Evolutionary conservation across 2,113 vertebrate genomes (phyloP).

Genomic region (Oreochromis spilurus): DNA sequence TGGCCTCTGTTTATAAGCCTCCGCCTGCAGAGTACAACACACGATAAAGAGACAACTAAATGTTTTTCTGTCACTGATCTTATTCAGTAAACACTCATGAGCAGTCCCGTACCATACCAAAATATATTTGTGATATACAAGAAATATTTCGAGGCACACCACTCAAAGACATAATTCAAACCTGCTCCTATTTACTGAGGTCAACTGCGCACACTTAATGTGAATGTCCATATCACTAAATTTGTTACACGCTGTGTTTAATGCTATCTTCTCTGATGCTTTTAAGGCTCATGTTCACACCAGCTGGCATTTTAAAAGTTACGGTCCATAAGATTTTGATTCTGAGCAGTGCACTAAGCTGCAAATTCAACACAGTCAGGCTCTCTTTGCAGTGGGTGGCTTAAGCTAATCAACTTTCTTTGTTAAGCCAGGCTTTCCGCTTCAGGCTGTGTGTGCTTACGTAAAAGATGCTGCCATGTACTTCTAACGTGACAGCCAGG

Average conservation of each 20-base stretch:
- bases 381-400: background rate
- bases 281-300: background rate
- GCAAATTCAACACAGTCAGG: background rate
- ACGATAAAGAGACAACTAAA: background rate
- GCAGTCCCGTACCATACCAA: background rate
- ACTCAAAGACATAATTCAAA: background rate
- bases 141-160: background rate
- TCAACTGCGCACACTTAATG: background rate
- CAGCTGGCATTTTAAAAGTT: background rate
- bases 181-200: background rate
- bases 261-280: rapidly evolving
- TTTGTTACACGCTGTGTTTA: background rate
- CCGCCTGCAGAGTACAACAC: background rate
- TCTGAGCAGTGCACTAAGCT: background rate
- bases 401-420: background rate
- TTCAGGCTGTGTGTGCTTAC: background rate
- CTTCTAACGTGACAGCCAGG: background rate
- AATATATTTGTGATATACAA: background rate
- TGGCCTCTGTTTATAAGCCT: background rate
- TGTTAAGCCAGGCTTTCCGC: background rate
- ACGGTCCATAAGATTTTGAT: background rate
- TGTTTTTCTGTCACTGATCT: background rate
- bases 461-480: background rate
- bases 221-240: background rate
- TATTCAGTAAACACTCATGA: rapidly evolving